These are phyloP conservation scores for Pygocentrus nattereri DNA, from an alignment of 2,797 vertebrate genomes.

Conservation along the genomic window DNA sequence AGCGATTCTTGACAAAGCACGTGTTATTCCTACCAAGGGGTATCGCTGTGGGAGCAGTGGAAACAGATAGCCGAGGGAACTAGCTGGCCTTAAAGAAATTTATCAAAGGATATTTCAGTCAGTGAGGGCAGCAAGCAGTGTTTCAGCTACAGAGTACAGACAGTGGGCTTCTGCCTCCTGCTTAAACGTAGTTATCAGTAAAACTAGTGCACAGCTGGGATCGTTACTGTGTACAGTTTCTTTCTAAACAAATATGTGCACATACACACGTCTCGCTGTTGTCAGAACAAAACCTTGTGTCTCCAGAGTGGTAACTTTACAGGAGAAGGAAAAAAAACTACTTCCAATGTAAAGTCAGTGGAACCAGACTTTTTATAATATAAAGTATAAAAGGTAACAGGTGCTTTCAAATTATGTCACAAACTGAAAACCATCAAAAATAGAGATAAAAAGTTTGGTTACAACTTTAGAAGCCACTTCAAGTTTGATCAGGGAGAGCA, in stretches of 20 bases:
- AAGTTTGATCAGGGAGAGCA: too few species aligned
- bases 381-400: too few species aligned
- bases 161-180: slow-evolving; percentile 2
- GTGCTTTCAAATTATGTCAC: too few species aligned
- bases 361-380: too few species aligned
- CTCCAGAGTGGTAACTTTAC: too few species aligned
- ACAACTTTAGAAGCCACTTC: too few species aligned
- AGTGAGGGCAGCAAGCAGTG: slow-evolving; percentile 13
- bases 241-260: background rate
- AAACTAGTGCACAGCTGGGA: slow-evolving; percentile 1
- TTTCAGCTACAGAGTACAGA: slow-evolving; percentile 16
- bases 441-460: too few species aligned
- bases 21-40: slow-evolving; percentile 26
- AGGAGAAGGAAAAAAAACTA: too few species aligned
- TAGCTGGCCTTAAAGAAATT: slow-evolving; percentile 28
- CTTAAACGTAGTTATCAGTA: slow-evolving; percentile 19
- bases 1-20: slow-evolving; percentile 22
- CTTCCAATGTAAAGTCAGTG: too few species aligned
- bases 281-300: too few species aligned
- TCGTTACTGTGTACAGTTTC: background rate
- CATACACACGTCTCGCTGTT: background rate
- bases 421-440: too few species aligned
- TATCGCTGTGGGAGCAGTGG: slow-evolving; percentile 18
- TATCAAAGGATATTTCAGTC: slow-evolving; percentile 42
- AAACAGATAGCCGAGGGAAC: slow-evolving; percentile 39